Evolutionary conservation across 1,140 invertebrate genomes (phyloP).

Genomic region (Drosophila pandora): DNA sequence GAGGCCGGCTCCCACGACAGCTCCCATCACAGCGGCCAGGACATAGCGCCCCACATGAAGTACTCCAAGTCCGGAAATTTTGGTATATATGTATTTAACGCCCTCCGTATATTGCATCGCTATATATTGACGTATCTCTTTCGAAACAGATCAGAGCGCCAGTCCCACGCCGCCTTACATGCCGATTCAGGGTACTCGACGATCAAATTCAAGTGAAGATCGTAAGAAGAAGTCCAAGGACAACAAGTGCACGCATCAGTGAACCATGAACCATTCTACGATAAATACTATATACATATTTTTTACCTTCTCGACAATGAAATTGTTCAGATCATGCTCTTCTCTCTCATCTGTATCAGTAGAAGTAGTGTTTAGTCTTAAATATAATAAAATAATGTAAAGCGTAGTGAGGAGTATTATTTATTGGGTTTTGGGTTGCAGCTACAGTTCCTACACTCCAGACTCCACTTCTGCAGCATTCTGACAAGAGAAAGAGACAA

Average conservation of each 20-base stretch:
- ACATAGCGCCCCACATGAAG: slow-evolving; percentile 68
- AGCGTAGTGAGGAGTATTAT: slow-evolving; percentile 18
- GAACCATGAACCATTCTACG: slow-evolving; percentile 30
- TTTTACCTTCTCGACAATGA: slow-evolving; percentile 57
- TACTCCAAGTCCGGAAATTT: slow-evolving; percentile 79
- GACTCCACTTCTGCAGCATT: background rate
- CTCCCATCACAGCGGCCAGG: slow-evolving; percentile 68
- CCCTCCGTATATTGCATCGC: slow-evolving; percentile 7
- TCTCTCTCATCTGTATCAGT: slow-evolving; percentile 31
- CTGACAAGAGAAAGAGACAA: background rate
- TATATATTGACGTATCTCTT: slow-evolving; percentile 25
- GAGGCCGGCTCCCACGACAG: slow-evolving; percentile 70
- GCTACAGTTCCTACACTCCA: too few relatives aligned
- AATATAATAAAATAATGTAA: slow-evolving; percentile 36
- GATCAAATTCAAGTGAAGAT: slow-evolving; percentile 85
- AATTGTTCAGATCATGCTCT: slow-evolving; percentile 63
- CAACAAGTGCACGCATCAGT: slow-evolving; percentile 83
- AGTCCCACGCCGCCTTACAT: slow-evolving; percentile 88
- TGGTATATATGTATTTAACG: slow-evolving; percentile 81
- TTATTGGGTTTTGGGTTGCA: background rate
- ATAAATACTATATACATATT: slow-evolving; percentile 14
- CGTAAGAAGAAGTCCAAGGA: slow-evolving; percentile 85
- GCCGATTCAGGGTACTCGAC: slow-evolving; percentile 91
- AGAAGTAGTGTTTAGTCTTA: slow-evolving; percentile 41
- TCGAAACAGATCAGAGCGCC: slow-evolving; percentile 84